Conservation (phyloP, 2,113 vertebrate species). For the Syngnathus typhle region DNA sequence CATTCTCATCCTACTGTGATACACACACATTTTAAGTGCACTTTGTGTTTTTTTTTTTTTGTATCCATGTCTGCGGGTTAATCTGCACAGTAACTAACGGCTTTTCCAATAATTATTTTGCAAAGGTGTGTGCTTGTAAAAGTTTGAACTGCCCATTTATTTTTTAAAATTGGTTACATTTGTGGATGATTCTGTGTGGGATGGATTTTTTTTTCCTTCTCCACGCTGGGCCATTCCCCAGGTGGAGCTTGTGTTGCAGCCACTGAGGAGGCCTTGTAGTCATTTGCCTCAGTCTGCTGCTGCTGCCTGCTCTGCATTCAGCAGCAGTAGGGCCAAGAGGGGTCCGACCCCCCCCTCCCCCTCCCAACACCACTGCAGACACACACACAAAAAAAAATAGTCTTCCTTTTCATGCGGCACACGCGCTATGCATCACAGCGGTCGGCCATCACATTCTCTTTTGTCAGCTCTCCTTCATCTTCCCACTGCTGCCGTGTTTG, state of each 20-base stretch:
- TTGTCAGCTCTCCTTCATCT: conserved; percentile 21
- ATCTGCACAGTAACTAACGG: conserved; percentile 32
- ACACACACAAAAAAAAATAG: conserved; percentile 15
- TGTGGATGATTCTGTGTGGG: not conserved
- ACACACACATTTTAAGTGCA: conserved; percentile 46
- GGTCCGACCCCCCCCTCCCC: conserved; percentile 9
- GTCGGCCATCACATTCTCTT: conserved; percentile 50
- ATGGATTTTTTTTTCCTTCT: conserved; percentile 16
- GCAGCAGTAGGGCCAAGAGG: conserved; percentile 42
- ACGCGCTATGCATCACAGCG: conserved; percentile 48
- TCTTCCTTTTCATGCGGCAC: conserved; percentile 61
- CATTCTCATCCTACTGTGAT: conserved; percentile 30
- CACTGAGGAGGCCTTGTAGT: conserved; percentile 70
- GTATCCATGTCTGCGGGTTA: conserved; percentile 26
- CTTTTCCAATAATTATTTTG: not conserved
- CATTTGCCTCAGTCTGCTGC: conserved; percentile 57
- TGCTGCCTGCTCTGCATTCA: conserved; percentile 66
- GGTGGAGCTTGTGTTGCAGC: conserved; percentile 63
- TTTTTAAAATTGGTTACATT: too few relatives aligned
- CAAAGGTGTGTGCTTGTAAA: too few relatives aligned
- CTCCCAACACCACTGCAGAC: conserved; percentile 47
- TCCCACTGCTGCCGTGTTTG: not conserved
- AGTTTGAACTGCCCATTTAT: too few relatives aligned
- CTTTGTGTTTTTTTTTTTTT: conserved; percentile 29
- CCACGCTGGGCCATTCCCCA: conserved; percentile 47